Evolutionary conservation across 1,140 invertebrate species (phyloP).

Genomic region (Ruditapes philippinarum): DNA sequence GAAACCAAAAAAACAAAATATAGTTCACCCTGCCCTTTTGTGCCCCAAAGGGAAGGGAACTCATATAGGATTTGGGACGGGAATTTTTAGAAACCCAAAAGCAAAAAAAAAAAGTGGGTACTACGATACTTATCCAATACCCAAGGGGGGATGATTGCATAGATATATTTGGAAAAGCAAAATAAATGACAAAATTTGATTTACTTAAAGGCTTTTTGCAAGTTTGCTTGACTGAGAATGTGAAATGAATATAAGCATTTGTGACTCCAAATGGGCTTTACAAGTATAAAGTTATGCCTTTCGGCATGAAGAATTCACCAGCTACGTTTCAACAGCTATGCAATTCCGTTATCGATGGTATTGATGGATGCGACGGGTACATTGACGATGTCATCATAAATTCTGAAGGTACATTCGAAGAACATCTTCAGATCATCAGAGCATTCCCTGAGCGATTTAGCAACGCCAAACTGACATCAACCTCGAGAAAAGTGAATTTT

Average conservation of each 20-base stretch:
- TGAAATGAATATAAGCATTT: conserved; percentile 63
- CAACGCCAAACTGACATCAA: conserved; percentile 84
- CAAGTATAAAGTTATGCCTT: conserved; percentile 85
- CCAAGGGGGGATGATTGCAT: too few relatives aligned
- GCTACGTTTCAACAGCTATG: conserved; percentile 87
- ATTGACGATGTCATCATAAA: conserved; percentile 88
- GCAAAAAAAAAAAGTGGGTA: too few relatives aligned
- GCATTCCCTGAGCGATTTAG: conserved; percentile 81
- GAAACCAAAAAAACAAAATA: too few relatives aligned
- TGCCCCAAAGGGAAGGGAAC: too few relatives aligned
- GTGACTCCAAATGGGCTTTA: conserved; percentile 77
- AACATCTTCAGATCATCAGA: conserved; percentile 79
- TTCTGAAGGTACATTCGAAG: conserved; percentile 84
- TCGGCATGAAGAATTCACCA: conserved; percentile 87
- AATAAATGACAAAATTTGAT: conserved; percentile 67
- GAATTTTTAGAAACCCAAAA: too few relatives aligned
- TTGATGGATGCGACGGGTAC: conserved; percentile 81
- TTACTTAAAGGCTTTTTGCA: conserved; percentile 64
- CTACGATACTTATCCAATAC: too few relatives aligned
- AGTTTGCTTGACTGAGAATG: conserved; percentile 51
- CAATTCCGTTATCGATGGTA: conserved; percentile 82
- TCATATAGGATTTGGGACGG: too few relatives aligned
- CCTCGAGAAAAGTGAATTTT: conserved; percentile 61
- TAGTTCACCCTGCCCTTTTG: too few relatives aligned
- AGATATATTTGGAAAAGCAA: conserved; percentile 50